Base-by-base conservation (phyloP, 2,888 invertebrate genomes). In the Machimus rusticus region DNA sequence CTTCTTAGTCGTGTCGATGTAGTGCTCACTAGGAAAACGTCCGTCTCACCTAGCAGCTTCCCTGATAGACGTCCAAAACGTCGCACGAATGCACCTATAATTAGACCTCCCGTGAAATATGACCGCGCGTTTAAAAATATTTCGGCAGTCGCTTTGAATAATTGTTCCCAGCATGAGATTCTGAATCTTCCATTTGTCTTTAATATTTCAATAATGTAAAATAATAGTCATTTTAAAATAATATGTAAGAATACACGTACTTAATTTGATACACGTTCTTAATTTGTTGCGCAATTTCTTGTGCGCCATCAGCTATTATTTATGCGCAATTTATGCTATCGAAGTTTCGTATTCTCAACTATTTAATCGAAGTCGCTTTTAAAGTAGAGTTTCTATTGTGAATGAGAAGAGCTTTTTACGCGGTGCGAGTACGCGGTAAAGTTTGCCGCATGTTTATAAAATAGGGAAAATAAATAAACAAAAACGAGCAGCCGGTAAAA, bases 81-180 rank as follows among this genome's bases (percentile, higher is more conserved):
- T 78, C 78, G 78, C 78, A 46, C 78, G 78, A 78, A 78, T 78
- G 78, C 43, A 78, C n/a, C 78, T 78, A 78, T 37, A 43, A 39
- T 78, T 78, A 78, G 78, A n/a, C 5, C 51, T 19, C 23, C 66
- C 19, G 66, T 66, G 66, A 66, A 66, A 66, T 66, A 66, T 66
- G 66, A 66, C 66, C 66, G 66, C 23, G 28, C 9, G 66, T 66
- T 66, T 66, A 66, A 66, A 66, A 66, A 66, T 66, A 66, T 66
- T 66, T 66, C 28, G 28, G 23, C 66, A 2, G 66, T 28, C 23
- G 66, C 66, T 23, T 66, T 66, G 23, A 66, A 66, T 66, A 51
- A 51, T 66, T 66, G 66, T 66, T 66, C 66, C 23, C 9, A 23
- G 57, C 6, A 2, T 57, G 57, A 3, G n/a, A n/a, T 51, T 51